Base-by-base conservation (phyloP, 2,888 invertebrate genomes). In the Scaeva pyrastri region DNA sequence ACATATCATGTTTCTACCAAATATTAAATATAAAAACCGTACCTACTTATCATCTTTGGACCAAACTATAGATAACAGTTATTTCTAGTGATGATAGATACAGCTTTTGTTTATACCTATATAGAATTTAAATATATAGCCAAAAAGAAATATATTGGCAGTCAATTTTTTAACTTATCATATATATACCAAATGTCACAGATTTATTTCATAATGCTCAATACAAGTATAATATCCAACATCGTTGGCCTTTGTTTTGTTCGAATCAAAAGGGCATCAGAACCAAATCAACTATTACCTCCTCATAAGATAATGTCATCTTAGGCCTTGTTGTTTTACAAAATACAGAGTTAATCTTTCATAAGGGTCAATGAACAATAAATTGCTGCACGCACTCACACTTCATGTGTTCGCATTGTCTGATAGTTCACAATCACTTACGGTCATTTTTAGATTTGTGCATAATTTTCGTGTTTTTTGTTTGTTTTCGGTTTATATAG, bases 301-400 rank as follows among this genome's bases (percentile, higher is more conserved):
- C n/a, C 31, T 3, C 16, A n/a, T 5, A 16, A 56, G 2, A 56
- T 55, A 16, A 14, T 31, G 55, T n/a, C 55, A 55, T 55, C 10
- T n/a, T 16, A 50, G 21, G 21, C 12, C 50, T n/a, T n/a, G 26
- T 55, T 55, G n/a, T 39, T 39, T 58, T 19, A 21, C 21, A 60
- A 41, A 60, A 21, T 39, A 60, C 1, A 56, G 12, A 50, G 41
- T 21, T 14, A 21, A 60, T 41, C 21, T 3, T 21, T 60, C 19
- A 39, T 60, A 21, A 60, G 72, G 81, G 81, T 82, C 77, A 82
- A 71, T 77, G 81, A 77, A 76, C 81, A 81, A 14, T 81, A 77
- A 82, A 41, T 82, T 82, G 66, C 71, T 72, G 72, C 76, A 82
- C 77, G 58, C 72, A 72, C 66, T 72, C 58, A 72, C n/a, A 64